Evolutionary conservation across 2,113 vertebrate species (phyloP), one percentile per base, ranked within the genome.

Genomic region (Sphaerodactylus townsendi): DNA sequence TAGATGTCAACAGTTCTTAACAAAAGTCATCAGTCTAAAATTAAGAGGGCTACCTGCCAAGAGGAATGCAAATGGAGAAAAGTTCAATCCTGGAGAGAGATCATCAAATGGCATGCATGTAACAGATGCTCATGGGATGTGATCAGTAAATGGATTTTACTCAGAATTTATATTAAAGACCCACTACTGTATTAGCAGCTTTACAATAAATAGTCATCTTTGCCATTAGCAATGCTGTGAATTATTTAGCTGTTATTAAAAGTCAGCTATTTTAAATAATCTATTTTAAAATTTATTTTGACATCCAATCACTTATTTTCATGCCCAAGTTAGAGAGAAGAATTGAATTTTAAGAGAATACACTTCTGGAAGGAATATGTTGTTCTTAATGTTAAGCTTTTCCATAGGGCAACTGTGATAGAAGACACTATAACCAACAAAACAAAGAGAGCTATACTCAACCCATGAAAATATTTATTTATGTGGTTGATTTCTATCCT

Each of bases 1-100:
- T 39, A 11, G 39, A 17, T 76, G 78, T 46, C n/a, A 17, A 50
- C 37, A 56, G 79, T 2, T 19, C 80, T 73, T 62, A 48, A 84
- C 64, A 90, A 89, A 88, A 83, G 77, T 85, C 73, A 86, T 41
- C n/a, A 83, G 33, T 59, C 87, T 90, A 89, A 93, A 94, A 88
- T 81, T 15, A 65, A 88, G 90, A 88, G 93, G 83, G 89, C 86
- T 77, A 90, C 77, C 79, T 85, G 77, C 83, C 89, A 85, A 89
- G 70, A 65, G 81, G 85, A 92, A 59, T 46, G 30, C 33, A 82
- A 66, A 88, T 79, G 77, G 33, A 76, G 84, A 84, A 56, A 53
- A 56, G 90, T 10, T 7, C 0, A 0, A 30, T 21, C 71, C 70
- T 89, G 89, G 10, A 5, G 23, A 56, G 70, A 84, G 59, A 25